phyloP scores from a whole-genome alignment of 2,888 invertebrate genomes.

The Mythimna ferrago region DNA sequence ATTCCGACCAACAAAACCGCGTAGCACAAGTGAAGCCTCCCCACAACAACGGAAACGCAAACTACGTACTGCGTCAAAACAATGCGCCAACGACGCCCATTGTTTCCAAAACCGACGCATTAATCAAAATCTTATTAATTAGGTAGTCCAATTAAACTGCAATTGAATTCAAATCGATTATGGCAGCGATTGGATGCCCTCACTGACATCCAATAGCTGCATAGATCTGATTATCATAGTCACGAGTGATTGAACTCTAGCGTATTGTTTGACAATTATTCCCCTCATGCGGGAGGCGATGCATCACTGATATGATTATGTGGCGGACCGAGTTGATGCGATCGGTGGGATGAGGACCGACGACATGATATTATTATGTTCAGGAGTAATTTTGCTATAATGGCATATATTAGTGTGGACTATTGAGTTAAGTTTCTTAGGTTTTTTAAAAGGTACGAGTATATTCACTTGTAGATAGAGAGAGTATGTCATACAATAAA shows the following conservation, averaged over 20 bases:
- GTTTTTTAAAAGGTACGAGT: neutral
- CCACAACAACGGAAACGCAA: neutral
- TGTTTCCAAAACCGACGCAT: slow-evolving; percentile 2
- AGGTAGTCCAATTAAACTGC: slow-evolving; percentile 9
- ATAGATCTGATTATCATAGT: slow-evolving; percentile 25
- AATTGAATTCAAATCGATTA: slow-evolving; percentile 12
- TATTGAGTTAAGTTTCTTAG: neutral
- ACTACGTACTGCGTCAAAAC: neutral
- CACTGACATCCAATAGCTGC: slow-evolving; percentile 11
- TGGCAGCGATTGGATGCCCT: slow-evolving; percentile 19
- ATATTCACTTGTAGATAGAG: too few relatives aligned
- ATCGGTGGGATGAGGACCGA: slow-evolving; percentile 12
- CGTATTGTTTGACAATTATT: slow-evolving; percentile 38
- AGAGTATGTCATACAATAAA: too few relatives aligned
- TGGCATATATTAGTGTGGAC: neutral
- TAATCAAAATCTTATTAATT: slow-evolving; percentile 21
- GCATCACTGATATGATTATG: slow-evolving; percentile 29
- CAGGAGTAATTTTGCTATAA: neutral
- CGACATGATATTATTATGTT: slow-evolving; percentile 1
- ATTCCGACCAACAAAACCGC: slow-evolving; percentile 3
- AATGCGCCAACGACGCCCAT: slow-evolving; percentile 11
- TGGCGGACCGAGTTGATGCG: neutral
- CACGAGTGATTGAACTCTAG: slow-evolving; percentile 22
- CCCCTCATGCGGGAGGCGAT: neutral
- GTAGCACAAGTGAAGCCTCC: neutral